These are phyloP conservation scores for Drosophila serrata DNA, from an alignment of 1,140 invertebrate species.

Conservation along the genomic window DNA sequence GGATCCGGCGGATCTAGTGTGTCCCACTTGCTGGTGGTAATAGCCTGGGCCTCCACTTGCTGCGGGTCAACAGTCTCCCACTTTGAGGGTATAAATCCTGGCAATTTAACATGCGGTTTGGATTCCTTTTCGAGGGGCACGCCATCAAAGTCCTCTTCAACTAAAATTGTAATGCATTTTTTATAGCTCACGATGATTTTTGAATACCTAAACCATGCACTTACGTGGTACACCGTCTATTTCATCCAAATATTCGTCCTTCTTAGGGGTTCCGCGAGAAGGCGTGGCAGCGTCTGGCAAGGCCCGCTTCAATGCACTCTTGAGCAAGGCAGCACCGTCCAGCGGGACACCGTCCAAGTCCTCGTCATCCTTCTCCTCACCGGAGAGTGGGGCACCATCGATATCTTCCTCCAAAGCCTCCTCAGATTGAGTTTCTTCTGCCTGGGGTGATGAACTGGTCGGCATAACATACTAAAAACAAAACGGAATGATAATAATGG, in stretches of 20 bases:
- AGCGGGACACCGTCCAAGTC: slow-evolving; percentile 92
- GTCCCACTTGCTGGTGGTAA: slow-evolving; percentile 96
- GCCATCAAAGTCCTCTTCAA: slow-evolving; percentile 95
- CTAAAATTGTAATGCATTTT: slow-evolving; percentile 84
- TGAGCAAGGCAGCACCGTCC: slow-evolving; percentile 92
- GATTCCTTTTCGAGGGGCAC: slow-evolving; percentile 88
- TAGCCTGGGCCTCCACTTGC: slow-evolving; percentile 91
- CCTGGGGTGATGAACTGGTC: slow-evolving; percentile 36
- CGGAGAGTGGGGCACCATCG: slow-evolving; percentile 89
- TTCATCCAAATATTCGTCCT: slow-evolving; percentile 87
- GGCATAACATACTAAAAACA: slow-evolving; percentile 35
- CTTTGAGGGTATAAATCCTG: slow-evolving; percentile 94
- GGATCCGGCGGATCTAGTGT: slow-evolving; percentile 85
- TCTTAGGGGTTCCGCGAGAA: slow-evolving; percentile 59
- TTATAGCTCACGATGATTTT: not conserved
- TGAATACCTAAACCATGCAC: slow-evolving; percentile 18
- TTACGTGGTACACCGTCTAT: slow-evolving; percentile 92
- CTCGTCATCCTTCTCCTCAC: slow-evolving; percentile 89
- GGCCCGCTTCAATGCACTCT: slow-evolving; percentile 88
- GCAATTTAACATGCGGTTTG: slow-evolving; percentile 73
- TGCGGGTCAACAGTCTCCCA: slow-evolving; percentile 98
- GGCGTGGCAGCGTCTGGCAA: slow-evolving; percentile 67
- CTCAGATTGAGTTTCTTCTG: slow-evolving; percentile 59
- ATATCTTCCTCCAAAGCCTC: slow-evolving; percentile 86
- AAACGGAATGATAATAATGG: not conserved